Conservation (phyloP, 2,113 vertebrate species). For the Chlamydotis undulata region DNA sequence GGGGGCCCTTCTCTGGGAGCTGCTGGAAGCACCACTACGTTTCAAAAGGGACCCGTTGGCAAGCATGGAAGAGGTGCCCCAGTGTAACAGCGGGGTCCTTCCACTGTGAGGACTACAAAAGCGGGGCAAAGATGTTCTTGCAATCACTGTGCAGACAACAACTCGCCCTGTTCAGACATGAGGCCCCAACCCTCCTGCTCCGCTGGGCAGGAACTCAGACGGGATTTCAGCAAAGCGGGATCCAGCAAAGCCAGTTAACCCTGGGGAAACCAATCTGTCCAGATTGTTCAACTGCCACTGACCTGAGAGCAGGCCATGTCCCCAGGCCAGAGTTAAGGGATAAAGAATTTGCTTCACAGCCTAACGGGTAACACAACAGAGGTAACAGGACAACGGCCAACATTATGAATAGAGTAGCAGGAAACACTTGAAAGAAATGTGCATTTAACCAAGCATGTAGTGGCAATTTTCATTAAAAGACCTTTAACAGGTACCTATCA, state of each 20-base stretch:
- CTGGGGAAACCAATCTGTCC: conserved; percentile 3
- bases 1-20: not conserved
- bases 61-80: not conserved
- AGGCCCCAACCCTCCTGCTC: not conserved
- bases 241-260: conserved; percentile 48
- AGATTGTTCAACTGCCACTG: conserved; percentile 28
- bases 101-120: not conserved
- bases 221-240: not conserved
- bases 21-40: not conserved
- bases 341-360: not conserved
- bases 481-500: not conserved
- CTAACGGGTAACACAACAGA: conserved; percentile 1
- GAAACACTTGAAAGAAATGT: not conserved
- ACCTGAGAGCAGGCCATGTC: not conserved
- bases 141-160: not conserved
- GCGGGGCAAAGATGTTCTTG: not conserved
- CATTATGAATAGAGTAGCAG: not conserved
- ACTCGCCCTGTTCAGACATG: accelerated
- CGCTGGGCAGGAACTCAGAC: not conserved
- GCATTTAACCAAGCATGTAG: not conserved
- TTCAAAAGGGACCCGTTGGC: accelerated
- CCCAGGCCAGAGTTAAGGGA: conserved; percentile 23
- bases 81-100: not conserved
- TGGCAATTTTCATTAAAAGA: not conserved
- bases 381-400: not conserved